phyloP scores from a whole-genome alignment of 2,113 vertebrate genomes.

The Agapornis roseicollis region DNA sequence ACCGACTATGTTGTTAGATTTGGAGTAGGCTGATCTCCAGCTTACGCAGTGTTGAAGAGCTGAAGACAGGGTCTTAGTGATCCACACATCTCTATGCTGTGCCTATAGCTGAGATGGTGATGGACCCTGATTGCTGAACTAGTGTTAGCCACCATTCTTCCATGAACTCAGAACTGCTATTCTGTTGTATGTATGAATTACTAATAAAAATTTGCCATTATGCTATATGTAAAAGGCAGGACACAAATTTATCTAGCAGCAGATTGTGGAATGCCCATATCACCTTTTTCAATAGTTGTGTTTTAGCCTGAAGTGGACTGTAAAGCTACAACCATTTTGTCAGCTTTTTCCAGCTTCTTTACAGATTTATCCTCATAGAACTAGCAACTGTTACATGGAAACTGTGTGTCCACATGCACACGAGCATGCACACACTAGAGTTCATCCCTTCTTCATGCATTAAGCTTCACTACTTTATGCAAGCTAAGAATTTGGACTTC shows the following conservation, averaged over 20 bases:
- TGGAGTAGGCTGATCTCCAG: accelerated
- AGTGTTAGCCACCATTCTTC: not conserved
- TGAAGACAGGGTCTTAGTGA: not conserved
- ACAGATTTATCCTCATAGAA: not conserved
- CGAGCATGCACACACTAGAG: accelerated
- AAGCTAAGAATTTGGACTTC: not conserved
- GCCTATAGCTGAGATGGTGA: not conserved
- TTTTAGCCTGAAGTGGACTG: not conserved
- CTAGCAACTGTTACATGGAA: not conserved
- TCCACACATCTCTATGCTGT: not conserved
- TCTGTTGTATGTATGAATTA: not conserved
- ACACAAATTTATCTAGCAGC: not conserved
- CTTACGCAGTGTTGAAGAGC: not conserved
- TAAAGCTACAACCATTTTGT: not conserved
- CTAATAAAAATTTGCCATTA: not conserved
- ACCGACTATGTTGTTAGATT: not conserved
- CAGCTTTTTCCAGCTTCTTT: not conserved
- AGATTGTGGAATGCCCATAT: not conserved
- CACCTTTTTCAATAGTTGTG: not conserved
- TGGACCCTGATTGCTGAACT: not conserved
- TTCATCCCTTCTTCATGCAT: not conserved
- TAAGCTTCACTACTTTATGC: not conserved
- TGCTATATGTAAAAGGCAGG: not conserved
- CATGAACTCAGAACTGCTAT: not conserved
- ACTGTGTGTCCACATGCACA: accelerated